A percentile compares a stretch with the other conserved stretches of the same genome.
Evolutionary conservation across 2,113 vertebrate species (phyloP).

Genomic region (Trogon melanurus): DNA sequence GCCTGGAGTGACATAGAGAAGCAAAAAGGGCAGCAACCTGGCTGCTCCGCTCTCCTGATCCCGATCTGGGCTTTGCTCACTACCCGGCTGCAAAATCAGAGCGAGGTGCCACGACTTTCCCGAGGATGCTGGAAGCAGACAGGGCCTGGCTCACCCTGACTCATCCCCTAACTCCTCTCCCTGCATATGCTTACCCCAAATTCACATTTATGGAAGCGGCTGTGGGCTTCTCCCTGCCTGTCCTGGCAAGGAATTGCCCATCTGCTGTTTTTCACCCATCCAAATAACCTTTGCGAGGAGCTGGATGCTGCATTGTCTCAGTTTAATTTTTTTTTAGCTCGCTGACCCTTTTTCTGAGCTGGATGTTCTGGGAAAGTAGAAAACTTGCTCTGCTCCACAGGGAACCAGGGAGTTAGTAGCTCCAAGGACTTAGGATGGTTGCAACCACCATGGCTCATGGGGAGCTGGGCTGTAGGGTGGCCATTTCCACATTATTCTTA

Average conservation of each 20-base stretch:
- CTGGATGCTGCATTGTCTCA: not conserved
- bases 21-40: not conserved
- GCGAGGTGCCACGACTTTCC: fast-evolving
- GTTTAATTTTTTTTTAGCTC: not conserved
- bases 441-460: fast-evolving
- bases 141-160: not conserved
- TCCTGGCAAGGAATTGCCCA: not conserved
- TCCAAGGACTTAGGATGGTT: not conserved
- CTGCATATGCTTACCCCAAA: not conserved
- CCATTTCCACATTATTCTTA: not conserved
- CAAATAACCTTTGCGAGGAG: not conserved
- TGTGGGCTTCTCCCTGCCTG: not conserved
- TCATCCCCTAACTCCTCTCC: not conserved
- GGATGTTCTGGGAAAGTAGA: not conserved
- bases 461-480: not conserved
- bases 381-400: not conserved
- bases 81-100: too few species aligned
- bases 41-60: fast-evolving
- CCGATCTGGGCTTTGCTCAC: not conserved
- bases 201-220: not conserved
- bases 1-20: not conserved
- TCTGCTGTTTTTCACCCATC: not conserved
- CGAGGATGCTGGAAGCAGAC: not conserved
- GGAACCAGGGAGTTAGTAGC: not conserved
- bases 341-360: not conserved